A percentile compares a stretch with the other conserved stretches of the same genome.
Conservation (phyloP, 2,797 vertebrate species). For the Nasua narica region DNA sequence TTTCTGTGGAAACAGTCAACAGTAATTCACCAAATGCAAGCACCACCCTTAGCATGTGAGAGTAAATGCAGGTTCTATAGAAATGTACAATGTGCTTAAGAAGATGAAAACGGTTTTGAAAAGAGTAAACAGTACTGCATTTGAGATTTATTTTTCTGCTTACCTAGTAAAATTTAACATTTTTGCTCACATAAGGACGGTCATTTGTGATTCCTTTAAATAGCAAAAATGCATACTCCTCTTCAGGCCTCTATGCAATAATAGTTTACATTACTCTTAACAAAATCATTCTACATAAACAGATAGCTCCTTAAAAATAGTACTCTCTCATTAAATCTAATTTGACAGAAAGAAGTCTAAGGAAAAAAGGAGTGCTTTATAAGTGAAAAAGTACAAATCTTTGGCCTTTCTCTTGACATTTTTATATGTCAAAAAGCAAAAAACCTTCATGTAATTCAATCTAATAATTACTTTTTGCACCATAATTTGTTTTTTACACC, state of each 20-base stretch:
- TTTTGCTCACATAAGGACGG: slow-evolving; percentile 56
- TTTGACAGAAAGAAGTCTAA: slow-evolving; percentile 83
- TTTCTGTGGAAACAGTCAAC: slow-evolving; percentile 69
- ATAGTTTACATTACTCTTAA: slow-evolving; percentile 70
- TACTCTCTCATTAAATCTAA: slow-evolving; percentile 76
- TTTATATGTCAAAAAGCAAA: slow-evolving; percentile 84
- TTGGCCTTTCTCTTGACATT: slow-evolving; percentile 86
- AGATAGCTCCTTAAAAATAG: slow-evolving; percentile 75
- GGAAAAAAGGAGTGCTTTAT: slow-evolving; percentile 83
- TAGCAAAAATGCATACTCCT: slow-evolving; percentile 68
- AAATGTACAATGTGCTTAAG: slow-evolving; percentile 20
- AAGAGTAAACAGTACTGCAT: slow-evolving; percentile 65
- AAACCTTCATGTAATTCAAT: slow-evolving; percentile 83
- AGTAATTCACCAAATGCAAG: slow-evolving; percentile 55
- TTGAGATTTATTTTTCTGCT: slow-evolving; percentile 51
- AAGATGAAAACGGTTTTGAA: slow-evolving; percentile 61
- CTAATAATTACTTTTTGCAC: slow-evolving; percentile 84
- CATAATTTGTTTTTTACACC: slow-evolving; percentile 82
- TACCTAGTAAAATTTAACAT: slow-evolving; percentile 47
- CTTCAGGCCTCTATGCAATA: slow-evolving; percentile 64
- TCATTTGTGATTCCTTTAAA: slow-evolving; percentile 59
- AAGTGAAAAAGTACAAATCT: slow-evolving; percentile 85
- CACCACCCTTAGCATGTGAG: slow-evolving; percentile 58
- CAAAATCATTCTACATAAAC: slow-evolving; percentile 78
- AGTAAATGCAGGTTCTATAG: slow-evolving; percentile 52